Evolutionary conservation across 2,797 vertebrate species (phyloP).

Genomic region (Calcarius lapponicus): DNA sequence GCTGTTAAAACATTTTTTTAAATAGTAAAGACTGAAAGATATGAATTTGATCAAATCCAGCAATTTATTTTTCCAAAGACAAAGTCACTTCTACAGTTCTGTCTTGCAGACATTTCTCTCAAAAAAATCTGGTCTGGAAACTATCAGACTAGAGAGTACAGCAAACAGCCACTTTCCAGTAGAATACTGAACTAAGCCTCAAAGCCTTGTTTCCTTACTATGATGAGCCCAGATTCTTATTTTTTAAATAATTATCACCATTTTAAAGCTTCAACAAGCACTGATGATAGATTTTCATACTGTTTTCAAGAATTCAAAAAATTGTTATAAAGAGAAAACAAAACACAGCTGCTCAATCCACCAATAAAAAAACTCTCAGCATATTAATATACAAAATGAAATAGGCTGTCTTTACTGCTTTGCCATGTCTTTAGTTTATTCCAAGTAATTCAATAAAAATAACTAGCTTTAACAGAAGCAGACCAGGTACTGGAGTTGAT

Average conservation of each 20-base stretch:
- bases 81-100: neutral
- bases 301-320: neutral
- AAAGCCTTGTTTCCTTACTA: neutral
- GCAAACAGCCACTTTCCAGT: neutral
- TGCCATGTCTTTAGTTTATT: neutral
- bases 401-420: neutral
- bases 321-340: neutral
- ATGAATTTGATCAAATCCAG: neutral
- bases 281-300: neutral
- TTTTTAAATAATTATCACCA: neutral
- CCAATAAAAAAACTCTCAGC: neutral
- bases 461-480: neutral
- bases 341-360: neutral
- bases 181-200: neutral
- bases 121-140: neutral
- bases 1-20: neutral
- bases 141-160: neutral
- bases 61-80: neutral
- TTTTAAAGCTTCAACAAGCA: neutral
- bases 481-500: neutral
- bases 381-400: neutral
- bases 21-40: neutral
- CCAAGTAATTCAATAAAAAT: neutral
- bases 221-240: neutral
- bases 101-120: neutral